A percentile compares a stretch with the other conserved stretches of the same genome.
Conservation (phyloP, 1,140 invertebrate genomes). For the Drosophila pectinifera region DNA sequence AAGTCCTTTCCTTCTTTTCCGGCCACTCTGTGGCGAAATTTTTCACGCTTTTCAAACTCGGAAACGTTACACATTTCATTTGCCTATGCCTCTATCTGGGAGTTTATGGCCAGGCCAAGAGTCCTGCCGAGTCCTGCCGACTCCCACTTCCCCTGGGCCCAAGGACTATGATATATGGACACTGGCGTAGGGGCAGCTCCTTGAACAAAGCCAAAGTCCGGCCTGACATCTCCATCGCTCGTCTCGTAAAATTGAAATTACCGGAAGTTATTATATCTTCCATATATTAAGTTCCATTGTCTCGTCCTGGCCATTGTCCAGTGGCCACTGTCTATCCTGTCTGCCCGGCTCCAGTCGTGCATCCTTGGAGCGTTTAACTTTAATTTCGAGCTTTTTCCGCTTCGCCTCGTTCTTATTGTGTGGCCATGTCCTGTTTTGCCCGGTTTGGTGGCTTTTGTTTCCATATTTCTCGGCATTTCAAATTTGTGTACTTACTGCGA, state of each 20-base stretch:
- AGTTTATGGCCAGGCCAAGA: constrained; percentile 58
- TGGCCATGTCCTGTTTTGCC: constrained; percentile 62
- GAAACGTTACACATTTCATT: constrained; percentile 76
- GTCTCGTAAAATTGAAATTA: constrained; percentile 81
- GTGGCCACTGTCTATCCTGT: constrained; percentile 19
- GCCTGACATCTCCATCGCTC: constrained; percentile 54
- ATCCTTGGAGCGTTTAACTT: constrained; percentile 84
- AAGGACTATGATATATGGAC: constrained; percentile 65
- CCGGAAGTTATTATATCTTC: constrained; percentile 83
- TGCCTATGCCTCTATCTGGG: constrained; percentile 58
- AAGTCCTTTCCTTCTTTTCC: constrained; percentile 17
- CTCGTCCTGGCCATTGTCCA: constrained; percentile 62
- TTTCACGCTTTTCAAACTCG: constrained; percentile 81
- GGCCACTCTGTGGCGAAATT: constrained; percentile 55
- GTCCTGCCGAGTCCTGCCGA: constrained; percentile 17
- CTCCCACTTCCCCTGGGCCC: background rate
- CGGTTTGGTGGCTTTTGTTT: constrained; percentile 63
- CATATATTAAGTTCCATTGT: constrained; percentile 82
- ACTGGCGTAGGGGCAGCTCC: constrained; percentile 10
- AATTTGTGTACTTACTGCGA: constrained; percentile 67
- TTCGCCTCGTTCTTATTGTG: constrained; percentile 79
- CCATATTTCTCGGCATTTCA: constrained; percentile 72
- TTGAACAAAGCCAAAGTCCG: constrained; percentile 61
- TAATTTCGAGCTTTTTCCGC: constrained; percentile 85
- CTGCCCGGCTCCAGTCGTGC: constrained; percentile 68